phyloP scores from a whole-genome alignment of 2,888 invertebrate genomes.

The Alviniconcha strummeri region DNA sequence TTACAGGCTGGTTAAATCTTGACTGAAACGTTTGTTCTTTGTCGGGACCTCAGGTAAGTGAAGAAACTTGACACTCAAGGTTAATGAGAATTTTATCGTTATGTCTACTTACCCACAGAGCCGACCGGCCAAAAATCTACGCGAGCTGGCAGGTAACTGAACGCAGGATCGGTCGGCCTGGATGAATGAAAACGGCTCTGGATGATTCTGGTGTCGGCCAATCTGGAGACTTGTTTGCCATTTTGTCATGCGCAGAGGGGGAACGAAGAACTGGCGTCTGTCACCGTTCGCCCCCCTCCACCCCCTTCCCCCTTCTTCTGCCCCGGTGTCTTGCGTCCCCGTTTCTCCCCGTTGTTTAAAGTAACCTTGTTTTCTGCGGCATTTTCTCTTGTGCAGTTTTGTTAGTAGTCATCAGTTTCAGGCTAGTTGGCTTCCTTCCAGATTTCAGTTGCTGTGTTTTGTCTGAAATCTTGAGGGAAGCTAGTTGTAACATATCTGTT shows the following conservation, averaged over 20 bases:
- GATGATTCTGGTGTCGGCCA: conserved; percentile 24
- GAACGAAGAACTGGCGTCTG: conserved; percentile 1
- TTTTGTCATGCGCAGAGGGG: conserved; percentile 19
- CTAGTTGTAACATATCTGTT: too few relatives aligned
- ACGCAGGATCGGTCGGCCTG: conserved; percentile 28
- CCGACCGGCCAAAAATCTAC: conserved; percentile 24
- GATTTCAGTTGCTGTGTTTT: too few relatives aligned
- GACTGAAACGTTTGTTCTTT: background rate
- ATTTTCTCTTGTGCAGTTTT: too few relatives aligned
- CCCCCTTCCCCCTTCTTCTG: background rate
- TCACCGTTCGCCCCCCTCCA: background rate
- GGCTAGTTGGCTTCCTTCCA: too few relatives aligned
- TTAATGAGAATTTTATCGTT: conserved; percentile 32
- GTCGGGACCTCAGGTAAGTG: background rate
- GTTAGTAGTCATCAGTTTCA: too few relatives aligned
- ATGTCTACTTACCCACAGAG: conserved; percentile 33
- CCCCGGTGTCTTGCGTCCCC: too few relatives aligned
- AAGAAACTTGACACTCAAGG: background rate
- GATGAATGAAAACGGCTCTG: conserved; percentile 23
- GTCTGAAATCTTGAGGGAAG: too few relatives aligned
- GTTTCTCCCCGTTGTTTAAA: too few relatives aligned
- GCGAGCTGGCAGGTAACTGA: conserved; percentile 32
- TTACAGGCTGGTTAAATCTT: conserved; percentile 21
- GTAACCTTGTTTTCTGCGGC: too few relatives aligned
- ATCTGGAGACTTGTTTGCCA: conserved; percentile 23